Base-by-base conservation (phyloP, 2,888 invertebrate species). In the Desoria tigrina region DNA sequence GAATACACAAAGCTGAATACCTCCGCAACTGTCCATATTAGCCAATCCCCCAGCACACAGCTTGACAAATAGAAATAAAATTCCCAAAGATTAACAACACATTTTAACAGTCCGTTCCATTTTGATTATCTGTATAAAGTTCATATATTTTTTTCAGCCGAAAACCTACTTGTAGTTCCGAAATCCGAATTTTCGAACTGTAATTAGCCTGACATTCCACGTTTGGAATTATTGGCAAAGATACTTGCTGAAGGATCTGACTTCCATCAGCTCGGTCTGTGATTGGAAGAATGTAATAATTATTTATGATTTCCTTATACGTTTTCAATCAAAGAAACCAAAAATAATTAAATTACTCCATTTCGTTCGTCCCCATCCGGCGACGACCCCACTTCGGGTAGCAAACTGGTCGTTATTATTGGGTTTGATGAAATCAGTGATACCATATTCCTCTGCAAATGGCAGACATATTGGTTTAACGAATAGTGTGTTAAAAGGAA, bases 341-440 rank as follows among this genome's bases (percentile, higher is more conserved):
- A n/a, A n/a, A n/a, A n/a, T n/a, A n/a, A 27, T 2, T n/a, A n/a
- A 26, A 68, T 64, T 61, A 71, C 67, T 74, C 75, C 75, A 75
- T 54, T 62, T 63, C 9, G 72, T 72, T 23, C 72, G 50, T 28
- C 90, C 90, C 90, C 90, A 90, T 0, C 90, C 90, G 4, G 89
- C 87, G 1, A 88, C 88, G 57, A 85, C 83, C 85, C 84, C 74
- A 26, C 18, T 62, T 6, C 21, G 32, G 7, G 28, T 45, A 32
- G 18, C 37, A 18, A 57, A 50, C 21, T 50, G 56, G 2, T 54
- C 28, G 23, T 51, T 51, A 67, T 26, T 23, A 14, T 56, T 42
- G 2, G 14, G 28, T 6, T 50, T 39, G 23, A 49, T 26, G n/a
- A 24, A n/a, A 18, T 58, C 42, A 0, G 51, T 37, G n/a, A 75